Conservation (phyloP, 1,140 invertebrate species). For the Trichoplusia ni region DNA sequence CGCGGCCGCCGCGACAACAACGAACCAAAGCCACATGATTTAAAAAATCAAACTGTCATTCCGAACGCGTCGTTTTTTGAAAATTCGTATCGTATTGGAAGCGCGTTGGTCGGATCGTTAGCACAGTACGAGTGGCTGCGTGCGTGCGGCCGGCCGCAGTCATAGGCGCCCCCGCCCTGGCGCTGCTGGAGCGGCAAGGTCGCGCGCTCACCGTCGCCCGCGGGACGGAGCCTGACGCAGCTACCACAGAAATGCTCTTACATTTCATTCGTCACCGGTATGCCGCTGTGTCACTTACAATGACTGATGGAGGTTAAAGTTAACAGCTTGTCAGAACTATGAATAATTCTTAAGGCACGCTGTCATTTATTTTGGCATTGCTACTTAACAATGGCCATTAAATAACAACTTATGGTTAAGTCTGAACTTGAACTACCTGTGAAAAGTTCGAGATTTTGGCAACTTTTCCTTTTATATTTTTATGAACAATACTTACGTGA, state of each 20-base stretch:
- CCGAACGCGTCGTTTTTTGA: constrained; percentile 56
- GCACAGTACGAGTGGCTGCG: constrained; percentile 66
- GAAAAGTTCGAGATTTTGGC: no score
- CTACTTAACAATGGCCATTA: neutral
- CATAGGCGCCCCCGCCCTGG: constrained; percentile 72
- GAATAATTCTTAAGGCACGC: neutral
- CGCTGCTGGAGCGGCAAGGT: constrained; percentile 56
- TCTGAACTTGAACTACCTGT: no score
- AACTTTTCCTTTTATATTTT: no score
- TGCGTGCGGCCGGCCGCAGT: constrained; percentile 49
- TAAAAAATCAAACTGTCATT: constrained; percentile 61
- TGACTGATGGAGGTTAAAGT: constrained; percentile 22
- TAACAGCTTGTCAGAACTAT: constrained; percentile 12
- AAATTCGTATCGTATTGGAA: constrained; percentile 42
- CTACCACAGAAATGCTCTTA: constrained; percentile 7
- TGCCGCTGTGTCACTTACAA: constrained; percentile 14
- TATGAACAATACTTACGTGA: no score
- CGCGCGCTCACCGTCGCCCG: constrained; percentile 57
- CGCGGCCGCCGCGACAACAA: constrained; percentile 56
- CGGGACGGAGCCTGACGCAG: neutral
- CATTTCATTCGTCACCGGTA: constrained; percentile 31
- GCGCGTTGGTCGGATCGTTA: constrained; percentile 66
- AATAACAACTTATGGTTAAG: no score
- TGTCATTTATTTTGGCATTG: constrained; percentile 1
- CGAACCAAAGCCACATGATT: constrained; percentile 66